phyloP scores from a whole-genome alignment of 53 echinoderm and acorn worm species.

The Antedon mediterranea region DNA sequence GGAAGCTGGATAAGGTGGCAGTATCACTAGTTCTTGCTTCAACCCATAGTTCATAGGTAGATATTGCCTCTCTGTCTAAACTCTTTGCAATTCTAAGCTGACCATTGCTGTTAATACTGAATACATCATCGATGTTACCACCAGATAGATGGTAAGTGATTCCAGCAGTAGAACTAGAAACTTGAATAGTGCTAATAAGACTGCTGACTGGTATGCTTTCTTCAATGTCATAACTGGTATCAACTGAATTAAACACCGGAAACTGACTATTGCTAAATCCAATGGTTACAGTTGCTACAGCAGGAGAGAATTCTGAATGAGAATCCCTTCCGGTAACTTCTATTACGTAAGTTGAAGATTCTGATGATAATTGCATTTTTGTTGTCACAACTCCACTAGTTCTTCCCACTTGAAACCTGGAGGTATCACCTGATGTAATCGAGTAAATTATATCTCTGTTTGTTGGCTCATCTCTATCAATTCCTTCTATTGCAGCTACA shows the following conservation, averaged over 20 bases:
- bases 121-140: slow-evolving; percentile 48
- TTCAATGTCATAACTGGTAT: slow-evolving; percentile 5
- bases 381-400: slow-evolving; percentile 50
- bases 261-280: slow-evolving; percentile 28
- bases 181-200: slow-evolving; percentile 23
- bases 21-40: slow-evolving; percentile 52
- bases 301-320: slow-evolving; percentile 12
- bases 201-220: background rate
- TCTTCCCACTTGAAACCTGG: slow-evolving; percentile 35
- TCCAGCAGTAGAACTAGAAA: slow-evolving; percentile 34
- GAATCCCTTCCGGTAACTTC: slow-evolving; percentile 43
- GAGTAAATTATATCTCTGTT: slow-evolving; percentile 61
- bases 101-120: slow-evolving; percentile 50
- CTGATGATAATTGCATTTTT: slow-evolving; percentile 34
- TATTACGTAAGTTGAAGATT: slow-evolving; percentile 31
- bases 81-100: slow-evolving; percentile 29
- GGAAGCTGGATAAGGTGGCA: slow-evolving; percentile 41
- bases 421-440: slow-evolving; percentile 49
- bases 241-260: slow-evolving; percentile 39
- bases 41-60: slow-evolving; percentile 42
- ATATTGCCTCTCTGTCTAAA: slow-evolving; percentile 49
- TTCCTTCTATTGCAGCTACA: slow-evolving; percentile 43
- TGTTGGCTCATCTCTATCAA: slow-evolving; percentile 39
- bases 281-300: slow-evolving; percentile 22
- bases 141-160: slow-evolving; percentile 42